Base-by-base conservation (phyloP, 2,797 vertebrate genomes). In the Phataginus tricuspis region DNA sequence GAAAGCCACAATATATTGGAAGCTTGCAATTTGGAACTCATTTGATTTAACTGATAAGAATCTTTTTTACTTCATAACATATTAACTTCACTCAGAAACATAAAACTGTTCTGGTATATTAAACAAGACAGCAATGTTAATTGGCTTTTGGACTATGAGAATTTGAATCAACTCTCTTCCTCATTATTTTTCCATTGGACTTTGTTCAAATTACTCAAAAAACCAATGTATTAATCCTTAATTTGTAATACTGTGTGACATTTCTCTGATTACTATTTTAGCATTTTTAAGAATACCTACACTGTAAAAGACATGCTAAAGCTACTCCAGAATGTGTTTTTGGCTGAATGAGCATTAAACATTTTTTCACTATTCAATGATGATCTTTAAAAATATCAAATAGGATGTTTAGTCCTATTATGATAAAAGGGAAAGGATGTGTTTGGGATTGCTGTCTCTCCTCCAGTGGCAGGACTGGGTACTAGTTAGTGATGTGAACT, bases 11-110 rank as follows among this genome's bases (percentile, higher is more conserved):
- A 68, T 72, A 57, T 27, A 79, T 31, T 61, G 25, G 39, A 86
- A 69, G n/a, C 7, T 93, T 80, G 61, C 83, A 89, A 79, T 93
- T 95, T 91, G 55, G 63, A 95, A 39, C 61, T 90, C 49, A 91
- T 91, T 86, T 91, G 75, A 91, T 84, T 94, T 91, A 94, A 84
- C 55, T 80, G 89, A 84, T 91, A 95, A 86, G 69, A 94, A 53
- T 75, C 11, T 95, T 96, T 95, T 95, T 78, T 55, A 96, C 90
- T 96, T 96, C 66, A 89, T 84, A 59, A 91, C 86, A 93, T 27
- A 87, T 64, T 64, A 93, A 80, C 39, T 84, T 96, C 71, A 37
- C 39, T 86, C n/a, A 45, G 49, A 96, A 94, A 79, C 83, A 53
- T 63, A 79, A 92, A 89, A 61, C 37, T 59, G 4, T 39, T 69